These are phyloP conservation scores for Salvelinus namaycush DNA, from an alignment of 2,113 vertebrate species.

Conservation along the genomic window DNA sequence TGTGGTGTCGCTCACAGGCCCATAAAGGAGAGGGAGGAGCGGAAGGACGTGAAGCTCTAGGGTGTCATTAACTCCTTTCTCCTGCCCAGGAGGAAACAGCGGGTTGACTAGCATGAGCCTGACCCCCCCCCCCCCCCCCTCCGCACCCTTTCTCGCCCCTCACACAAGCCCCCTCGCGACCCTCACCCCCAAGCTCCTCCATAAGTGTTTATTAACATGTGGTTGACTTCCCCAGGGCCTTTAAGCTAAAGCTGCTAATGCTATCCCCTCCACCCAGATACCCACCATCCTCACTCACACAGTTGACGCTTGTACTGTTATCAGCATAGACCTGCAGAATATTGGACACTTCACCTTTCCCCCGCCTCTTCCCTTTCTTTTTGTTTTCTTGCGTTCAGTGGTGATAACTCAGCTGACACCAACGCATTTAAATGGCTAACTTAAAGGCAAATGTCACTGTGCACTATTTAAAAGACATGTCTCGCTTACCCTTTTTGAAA, in stretches of 20 bases:
- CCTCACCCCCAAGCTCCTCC: constrained; percentile 47
- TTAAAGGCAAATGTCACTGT: not conserved
- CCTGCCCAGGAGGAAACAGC: constrained; percentile 71
- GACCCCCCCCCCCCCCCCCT: constrained; percentile 35
- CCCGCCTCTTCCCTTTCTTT: constrained; percentile 41
- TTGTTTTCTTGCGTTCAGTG: constrained; percentile 10
- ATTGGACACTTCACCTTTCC: constrained; percentile 42
- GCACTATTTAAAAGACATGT: not conserved
- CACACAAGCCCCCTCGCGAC: constrained; percentile 25
- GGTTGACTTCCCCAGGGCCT: constrained; percentile 65
- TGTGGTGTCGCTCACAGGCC: constrained; percentile 62
- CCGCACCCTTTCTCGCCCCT: constrained; percentile 38
- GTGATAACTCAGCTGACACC: not conserved
- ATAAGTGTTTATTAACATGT: constrained; percentile 77
- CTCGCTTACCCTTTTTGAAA: not conserved
- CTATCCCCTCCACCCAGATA: constrained; percentile 40
- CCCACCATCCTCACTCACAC: constrained; percentile 61
- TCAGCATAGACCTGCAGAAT: constrained; percentile 32
- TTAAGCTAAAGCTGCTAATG: constrained; percentile 43
- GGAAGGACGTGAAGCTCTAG: constrained; percentile 65
- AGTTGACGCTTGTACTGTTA: constrained; percentile 51
- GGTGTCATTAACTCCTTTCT: constrained; percentile 78
- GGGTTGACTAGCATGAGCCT: constrained; percentile 68
- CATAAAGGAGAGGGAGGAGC: constrained; percentile 73
- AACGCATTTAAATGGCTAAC: not conserved